Evolutionary conservation across 2,797 vertebrate species (phyloP), one percentile per base, ranked within the genome.

Genomic region (Psittacula echo): DNA sequence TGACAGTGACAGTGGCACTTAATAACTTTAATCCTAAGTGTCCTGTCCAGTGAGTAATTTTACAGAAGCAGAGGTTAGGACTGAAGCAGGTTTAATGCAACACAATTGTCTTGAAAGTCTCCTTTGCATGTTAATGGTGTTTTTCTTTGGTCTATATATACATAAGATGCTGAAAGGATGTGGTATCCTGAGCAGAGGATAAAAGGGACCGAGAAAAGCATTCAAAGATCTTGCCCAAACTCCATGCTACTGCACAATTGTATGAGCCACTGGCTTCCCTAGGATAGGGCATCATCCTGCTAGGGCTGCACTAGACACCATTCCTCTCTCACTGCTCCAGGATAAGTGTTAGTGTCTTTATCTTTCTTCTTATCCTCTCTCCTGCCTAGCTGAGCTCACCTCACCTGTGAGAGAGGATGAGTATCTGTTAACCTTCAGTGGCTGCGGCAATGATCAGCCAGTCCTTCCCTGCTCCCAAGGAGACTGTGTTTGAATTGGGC

Each of bases 131-230:
- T 96, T 94, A 95, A 91, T 91, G 20, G 74, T 92, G 86, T 80
- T 89, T 91, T 79, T 24, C 85, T 85, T 94, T 74, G 72, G n/a
- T 78, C 74, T 94, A 94, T 93, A 94, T 90, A 90, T 90, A 72
- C 84, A 73, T 6, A 23, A 84, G 73, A 61, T 70, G 62, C 26
- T 26, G 58, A 85, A 78, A 87, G 70, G 66, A 45, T 50, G 47
- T 64, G 45, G 91, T 87, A 95, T 62, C 58, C 22, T 87, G 60
- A 93, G 48, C 67, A 81, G 39, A 16, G 15, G 29, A 77, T 82
- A 77, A 91, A 92, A 95, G 18, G 39, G 41, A 86, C 30, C 29
- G 9, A 39, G 72, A 51, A 62, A 79, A 89, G 65, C 64, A 26
- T 32, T 76, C 7, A n/a, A 80, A 87, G 50, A 41, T 48, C 29